These are phyloP conservation scores for Leptobrachium leishanense DNA, from an alignment of 2,113 vertebrate genomes.

Conservation along the genomic window DNA sequence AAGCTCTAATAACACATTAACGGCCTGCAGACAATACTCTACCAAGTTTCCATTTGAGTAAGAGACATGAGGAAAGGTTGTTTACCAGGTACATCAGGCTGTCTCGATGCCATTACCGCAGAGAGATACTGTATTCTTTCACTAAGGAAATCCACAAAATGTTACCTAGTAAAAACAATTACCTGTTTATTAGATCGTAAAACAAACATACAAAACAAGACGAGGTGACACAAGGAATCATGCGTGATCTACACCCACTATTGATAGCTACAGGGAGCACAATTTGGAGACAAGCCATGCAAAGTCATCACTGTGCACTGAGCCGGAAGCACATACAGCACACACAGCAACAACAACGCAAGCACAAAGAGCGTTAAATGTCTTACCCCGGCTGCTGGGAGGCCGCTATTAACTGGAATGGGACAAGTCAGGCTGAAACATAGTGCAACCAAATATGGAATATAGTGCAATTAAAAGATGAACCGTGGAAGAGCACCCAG, in stretches of 20 bases:
- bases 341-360: neutral
- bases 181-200: constrained; percentile 17
- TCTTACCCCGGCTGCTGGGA: constrained; percentile 57
- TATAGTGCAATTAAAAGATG: constrained; percentile 53
- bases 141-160: constrained; percentile 55
- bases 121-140: constrained; percentile 51
- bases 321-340: neutral
- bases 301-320: neutral
- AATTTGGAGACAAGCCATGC: neutral
- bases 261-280: too few relatives aligned
- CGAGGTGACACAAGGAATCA: neutral
- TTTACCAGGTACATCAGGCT: constrained; percentile 72
- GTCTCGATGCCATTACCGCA: constrained; percentile 67
- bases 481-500: constrained; percentile 43
- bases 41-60: neutral
- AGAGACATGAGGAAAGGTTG: neutral
- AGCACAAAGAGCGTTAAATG: neutral
- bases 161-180: constrained; percentile 62
- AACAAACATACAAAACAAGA: neutral
- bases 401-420: constrained; percentile 49
- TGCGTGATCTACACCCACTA: too few relatives aligned
- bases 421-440: constrained; percentile 55
- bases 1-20: too few relatives aligned
- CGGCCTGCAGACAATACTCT: neutral
- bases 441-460: constrained; percentile 51